Conservation (phyloP, 2,888 invertebrate genomes). For the Hybos culiciformis region DNA sequence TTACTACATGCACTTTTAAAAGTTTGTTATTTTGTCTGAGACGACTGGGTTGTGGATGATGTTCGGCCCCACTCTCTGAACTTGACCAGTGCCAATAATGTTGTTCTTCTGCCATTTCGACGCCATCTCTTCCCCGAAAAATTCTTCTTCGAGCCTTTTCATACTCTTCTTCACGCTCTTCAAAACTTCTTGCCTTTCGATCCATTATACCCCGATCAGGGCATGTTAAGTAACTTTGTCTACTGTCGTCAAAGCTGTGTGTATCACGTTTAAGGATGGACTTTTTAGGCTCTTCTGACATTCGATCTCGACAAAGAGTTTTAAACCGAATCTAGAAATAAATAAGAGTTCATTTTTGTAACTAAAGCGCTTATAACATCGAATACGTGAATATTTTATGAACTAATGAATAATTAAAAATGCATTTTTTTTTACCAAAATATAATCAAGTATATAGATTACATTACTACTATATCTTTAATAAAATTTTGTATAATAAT, state of each 20-base stretch:
- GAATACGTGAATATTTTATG: no score
- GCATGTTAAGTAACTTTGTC: conserved; percentile 38
- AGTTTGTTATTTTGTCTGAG: conserved; percentile 31
- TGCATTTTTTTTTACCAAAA: no score
- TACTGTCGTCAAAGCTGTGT: conserved; percentile 63
- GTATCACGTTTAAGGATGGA: conserved; percentile 75
- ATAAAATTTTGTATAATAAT: background rate
- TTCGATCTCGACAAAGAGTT: conserved; percentile 53
- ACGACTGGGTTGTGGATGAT: conserved; percentile 20
- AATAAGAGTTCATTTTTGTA: background rate
- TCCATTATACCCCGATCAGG: conserved; percentile 53
- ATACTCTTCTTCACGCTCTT: conserved; percentile 84
- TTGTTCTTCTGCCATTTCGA: conserved; percentile 18
- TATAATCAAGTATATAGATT: no score
- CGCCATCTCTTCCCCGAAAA: conserved; percentile 40
- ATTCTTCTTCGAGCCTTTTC: conserved; percentile 74
- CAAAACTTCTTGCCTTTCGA: conserved; percentile 69
- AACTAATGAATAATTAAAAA: no score
- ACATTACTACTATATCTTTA: no score
- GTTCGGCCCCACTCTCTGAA: conserved; percentile 34
- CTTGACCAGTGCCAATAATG: conserved; percentile 39
- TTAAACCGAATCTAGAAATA: conserved; percentile 47
- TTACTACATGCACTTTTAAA: conserved; percentile 27
- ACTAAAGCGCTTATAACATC: no score
- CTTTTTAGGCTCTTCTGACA: conserved; percentile 52